phyloP scores from a whole-genome alignment of 1,140 invertebrate genomes.

The Batillaria attramentaria region DNA sequence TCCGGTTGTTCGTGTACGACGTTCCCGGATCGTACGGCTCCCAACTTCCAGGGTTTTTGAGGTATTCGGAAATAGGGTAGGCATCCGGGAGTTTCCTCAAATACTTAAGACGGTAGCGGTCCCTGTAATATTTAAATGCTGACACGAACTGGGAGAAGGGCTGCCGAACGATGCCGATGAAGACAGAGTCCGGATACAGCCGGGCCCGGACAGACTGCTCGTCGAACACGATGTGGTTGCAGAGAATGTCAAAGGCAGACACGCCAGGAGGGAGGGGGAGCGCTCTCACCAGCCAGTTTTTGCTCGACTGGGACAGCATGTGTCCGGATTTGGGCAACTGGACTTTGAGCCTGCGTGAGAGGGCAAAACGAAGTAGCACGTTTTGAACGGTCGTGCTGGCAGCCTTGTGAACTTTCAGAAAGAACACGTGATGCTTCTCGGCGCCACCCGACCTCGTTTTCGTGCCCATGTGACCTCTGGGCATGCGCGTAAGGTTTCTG shows the following conservation, averaged over 20 bases:
- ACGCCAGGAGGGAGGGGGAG: slow-evolving; percentile 16
- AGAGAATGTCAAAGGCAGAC: slow-evolving; percentile 50
- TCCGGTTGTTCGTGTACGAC: slow-evolving; percentile 34
- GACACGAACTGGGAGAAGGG: slow-evolving; percentile 61
- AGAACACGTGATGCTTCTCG: slow-evolving; percentile 51
- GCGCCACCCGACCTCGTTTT: too few species aligned
- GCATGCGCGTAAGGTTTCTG: too few species aligned
- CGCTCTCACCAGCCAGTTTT: slow-evolving; percentile 25
- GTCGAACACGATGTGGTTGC: slow-evolving; percentile 58
- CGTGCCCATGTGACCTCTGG: too few species aligned
- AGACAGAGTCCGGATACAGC: slow-evolving; percentile 51
- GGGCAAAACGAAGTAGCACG: slow-evolving; percentile 55
- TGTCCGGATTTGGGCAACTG: slow-evolving; percentile 41
- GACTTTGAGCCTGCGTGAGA: slow-evolving; percentile 47
- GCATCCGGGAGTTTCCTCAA: slow-evolving; percentile 41
- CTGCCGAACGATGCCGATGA: slow-evolving; percentile 58
- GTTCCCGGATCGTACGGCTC: neutral
- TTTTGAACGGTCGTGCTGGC: slow-evolving; percentile 59
- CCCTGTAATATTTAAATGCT: slow-evolving; percentile 50
- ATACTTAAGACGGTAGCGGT: slow-evolving; percentile 33
- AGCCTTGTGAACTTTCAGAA: slow-evolving; percentile 62
- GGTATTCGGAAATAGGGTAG: slow-evolving; percentile 48
- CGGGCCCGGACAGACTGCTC: slow-evolving; percentile 37
- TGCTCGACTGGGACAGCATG: slow-evolving; percentile 38
- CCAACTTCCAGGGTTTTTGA: slow-evolving; percentile 37